These are phyloP conservation scores for Melanotaenia nigrans DNA, from an alignment of 2,797 vertebrate species.

Conservation along the genomic window DNA sequence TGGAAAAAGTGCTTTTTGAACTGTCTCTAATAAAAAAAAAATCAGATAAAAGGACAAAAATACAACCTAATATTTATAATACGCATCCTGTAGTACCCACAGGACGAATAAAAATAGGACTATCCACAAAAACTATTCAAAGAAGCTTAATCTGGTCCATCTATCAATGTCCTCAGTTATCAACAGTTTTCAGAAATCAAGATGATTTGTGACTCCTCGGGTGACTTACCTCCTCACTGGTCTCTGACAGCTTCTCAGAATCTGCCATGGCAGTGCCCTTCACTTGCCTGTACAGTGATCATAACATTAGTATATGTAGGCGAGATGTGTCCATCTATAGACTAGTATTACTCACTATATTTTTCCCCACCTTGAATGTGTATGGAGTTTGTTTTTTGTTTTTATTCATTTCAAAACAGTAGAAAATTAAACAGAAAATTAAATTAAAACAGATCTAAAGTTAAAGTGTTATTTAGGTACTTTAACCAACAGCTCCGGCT, in stretches of 20 bases:
- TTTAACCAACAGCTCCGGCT: too few relatives aligned
- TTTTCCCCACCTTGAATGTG: too few relatives aligned
- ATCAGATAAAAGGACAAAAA: background rate
- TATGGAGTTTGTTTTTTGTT: too few relatives aligned
- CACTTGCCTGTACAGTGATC: conserved; percentile 62
- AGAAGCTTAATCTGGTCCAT: background rate
- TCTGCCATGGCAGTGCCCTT: conserved; percentile 74
- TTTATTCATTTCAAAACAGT: too few relatives aligned
- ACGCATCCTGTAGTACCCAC: too few relatives aligned
- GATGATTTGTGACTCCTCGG: conserved; percentile 19
- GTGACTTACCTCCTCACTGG: conserved; percentile 82
- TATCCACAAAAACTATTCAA: background rate
- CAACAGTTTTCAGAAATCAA: conserved; percentile 25
- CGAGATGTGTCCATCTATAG: too few relatives aligned
- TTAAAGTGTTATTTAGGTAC: too few relatives aligned
- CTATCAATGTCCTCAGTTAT: conserved; percentile 18
- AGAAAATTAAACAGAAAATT: too few relatives aligned
- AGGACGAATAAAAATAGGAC: background rate
- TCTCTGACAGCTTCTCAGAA: conserved; percentile 74
- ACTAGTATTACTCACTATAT: too few relatives aligned
- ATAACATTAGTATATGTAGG: background rate
- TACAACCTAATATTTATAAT: background rate
- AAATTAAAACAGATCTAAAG: too few relatives aligned
- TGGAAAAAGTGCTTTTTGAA: conserved; percentile 30
- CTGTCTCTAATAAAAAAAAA: background rate